Evolutionary conservation across 2,888 invertebrate species (phyloP).

Genomic region (Piscicola geometra): DNA sequence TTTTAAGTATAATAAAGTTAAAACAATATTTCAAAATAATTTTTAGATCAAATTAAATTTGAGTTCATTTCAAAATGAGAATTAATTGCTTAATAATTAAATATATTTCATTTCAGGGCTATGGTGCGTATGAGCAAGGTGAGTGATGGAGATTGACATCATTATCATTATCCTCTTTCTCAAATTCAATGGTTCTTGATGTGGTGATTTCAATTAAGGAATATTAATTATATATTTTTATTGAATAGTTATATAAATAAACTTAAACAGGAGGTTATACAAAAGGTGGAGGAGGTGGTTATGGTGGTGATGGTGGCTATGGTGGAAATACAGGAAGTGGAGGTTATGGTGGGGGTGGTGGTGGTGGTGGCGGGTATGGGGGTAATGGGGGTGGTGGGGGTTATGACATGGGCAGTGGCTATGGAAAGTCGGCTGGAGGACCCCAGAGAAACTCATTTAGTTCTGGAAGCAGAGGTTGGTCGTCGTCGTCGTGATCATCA

Average conservation of each 20-base stretch:
- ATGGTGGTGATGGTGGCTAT: constrained; percentile 13
- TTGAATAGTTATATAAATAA: too few relatives aligned
- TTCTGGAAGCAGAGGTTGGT: constrained; percentile 14
- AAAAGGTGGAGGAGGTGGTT: background rate
- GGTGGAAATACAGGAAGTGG: constrained; percentile 15
- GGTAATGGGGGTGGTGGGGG: constrained; percentile 27
- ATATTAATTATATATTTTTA: too few relatives aligned
- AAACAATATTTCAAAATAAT: too few relatives aligned
- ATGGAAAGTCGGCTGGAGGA: constrained; percentile 32
- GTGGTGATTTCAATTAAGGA: too few relatives aligned
- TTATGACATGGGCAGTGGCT: constrained; percentile 34
- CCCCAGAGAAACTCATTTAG: constrained; percentile 36
- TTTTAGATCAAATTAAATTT: too few relatives aligned
- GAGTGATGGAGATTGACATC: too few relatives aligned
- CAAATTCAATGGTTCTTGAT: too few relatives aligned
- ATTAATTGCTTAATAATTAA: too few relatives aligned
- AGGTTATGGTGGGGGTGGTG: constrained; percentile 10
- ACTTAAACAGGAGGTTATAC: constrained; percentile 7
- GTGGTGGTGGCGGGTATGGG: constrained; percentile 24
- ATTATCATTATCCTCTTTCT: too few relatives aligned
- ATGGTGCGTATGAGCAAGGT: constrained; percentile 23
- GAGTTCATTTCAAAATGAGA: too few relatives aligned
- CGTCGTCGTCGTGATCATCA: too few relatives aligned
- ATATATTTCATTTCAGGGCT: background rate
- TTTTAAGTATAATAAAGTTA: too few relatives aligned